A percentile compares a stretch with the other conserved stretches of the same genome.
phyloP scores from a whole-genome alignment of 2,113 vertebrate genomes.

The Meriones unguiculatus region DNA sequence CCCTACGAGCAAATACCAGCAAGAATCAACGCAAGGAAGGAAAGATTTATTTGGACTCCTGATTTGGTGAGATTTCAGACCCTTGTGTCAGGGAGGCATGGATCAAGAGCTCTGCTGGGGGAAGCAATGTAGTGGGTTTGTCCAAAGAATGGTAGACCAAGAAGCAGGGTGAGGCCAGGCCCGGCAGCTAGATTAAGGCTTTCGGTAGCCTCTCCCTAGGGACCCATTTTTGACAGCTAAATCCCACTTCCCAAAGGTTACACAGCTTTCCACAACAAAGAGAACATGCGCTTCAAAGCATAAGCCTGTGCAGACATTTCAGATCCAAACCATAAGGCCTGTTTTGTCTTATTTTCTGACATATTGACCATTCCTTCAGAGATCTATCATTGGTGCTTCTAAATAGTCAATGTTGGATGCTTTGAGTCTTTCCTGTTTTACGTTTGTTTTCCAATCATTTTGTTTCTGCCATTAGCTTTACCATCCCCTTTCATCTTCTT shows the following conservation, averaged over 20 bases:
- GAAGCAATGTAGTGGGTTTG: neutral
- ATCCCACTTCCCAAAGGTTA: neutral
- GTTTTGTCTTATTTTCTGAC: neutral
- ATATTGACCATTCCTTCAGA: neutral
- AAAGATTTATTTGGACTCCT: neutral
- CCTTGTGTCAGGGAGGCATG: neutral
- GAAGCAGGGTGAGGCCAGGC: neutral
- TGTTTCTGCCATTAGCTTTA: neutral
- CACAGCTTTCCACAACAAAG: neutral
- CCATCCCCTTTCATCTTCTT: neutral
- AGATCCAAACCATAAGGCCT: neutral
- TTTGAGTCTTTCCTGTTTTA: neutral
- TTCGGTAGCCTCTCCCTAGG: neutral
- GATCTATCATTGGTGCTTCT: neutral
- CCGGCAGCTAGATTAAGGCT: neutral
- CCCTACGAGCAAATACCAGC: neutral
- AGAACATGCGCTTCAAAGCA: neutral
- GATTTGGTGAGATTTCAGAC: neutral
- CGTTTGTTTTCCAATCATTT: slow-evolving; percentile 7
- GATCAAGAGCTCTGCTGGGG: neutral
- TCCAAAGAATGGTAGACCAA: neutral
- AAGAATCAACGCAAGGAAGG: neutral
- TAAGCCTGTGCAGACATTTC: neutral
- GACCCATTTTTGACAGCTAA: neutral
- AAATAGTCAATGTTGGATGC: neutral